Conservation (phyloP, 2,113 vertebrate genomes). For the Chloropsis cyanopogon region DNA sequence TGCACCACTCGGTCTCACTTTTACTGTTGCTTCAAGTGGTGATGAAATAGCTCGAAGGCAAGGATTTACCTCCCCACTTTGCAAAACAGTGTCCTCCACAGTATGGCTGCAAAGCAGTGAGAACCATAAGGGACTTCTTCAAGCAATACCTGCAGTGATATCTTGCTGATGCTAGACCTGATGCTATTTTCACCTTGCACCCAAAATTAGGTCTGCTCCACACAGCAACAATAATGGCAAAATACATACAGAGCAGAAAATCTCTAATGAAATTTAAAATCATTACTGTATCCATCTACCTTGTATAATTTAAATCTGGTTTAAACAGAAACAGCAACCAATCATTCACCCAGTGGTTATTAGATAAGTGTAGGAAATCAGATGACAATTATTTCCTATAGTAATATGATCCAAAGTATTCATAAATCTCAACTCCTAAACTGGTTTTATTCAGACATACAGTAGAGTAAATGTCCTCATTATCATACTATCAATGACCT, state of each 20-base stretch:
- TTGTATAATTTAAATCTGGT: not conserved
- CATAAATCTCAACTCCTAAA: slow-evolving; percentile 1
- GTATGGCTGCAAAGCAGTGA: not conserved
- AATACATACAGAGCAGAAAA: not conserved
- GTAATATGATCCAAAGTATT: not conserved
- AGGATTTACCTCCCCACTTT: not conserved
- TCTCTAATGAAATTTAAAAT: not conserved
- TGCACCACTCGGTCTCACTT: not conserved
- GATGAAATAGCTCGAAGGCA: not conserved
- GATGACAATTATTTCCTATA: not conserved
- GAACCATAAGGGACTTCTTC: not conserved
- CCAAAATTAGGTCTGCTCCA: not conserved
- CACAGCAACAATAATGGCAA: not conserved
- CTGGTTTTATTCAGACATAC: not conserved
- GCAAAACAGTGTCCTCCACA: not conserved
- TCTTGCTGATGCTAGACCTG: not conserved
- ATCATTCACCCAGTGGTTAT: not conserved
- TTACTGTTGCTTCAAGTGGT: not conserved
- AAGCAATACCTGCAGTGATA: not conserved
- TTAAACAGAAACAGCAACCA: not conserved
- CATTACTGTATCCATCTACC: not conserved
- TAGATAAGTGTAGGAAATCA: slow-evolving; percentile 16
- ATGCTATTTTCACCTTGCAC: not conserved
- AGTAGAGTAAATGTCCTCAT: not conserved
- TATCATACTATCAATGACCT: not conserved